These are phyloP conservation scores for Strix aluco DNA, from an alignment of 2,113 vertebrate genomes.

Conservation along the genomic window DNA sequence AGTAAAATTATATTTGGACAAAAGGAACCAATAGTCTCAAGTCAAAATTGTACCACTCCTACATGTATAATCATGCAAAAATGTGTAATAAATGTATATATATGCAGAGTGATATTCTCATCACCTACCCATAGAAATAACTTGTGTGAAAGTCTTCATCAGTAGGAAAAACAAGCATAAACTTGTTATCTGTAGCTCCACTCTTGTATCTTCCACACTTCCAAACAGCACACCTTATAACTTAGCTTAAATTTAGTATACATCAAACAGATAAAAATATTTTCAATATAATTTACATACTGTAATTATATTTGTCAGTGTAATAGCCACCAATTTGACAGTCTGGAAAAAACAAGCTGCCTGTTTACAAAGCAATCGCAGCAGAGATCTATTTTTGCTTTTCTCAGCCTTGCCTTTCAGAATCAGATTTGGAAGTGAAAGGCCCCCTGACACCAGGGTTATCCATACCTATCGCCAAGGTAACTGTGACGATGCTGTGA, in stretches of 20 bases:
- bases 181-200: constrained; percentile 84
- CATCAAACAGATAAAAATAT: constrained; percentile 74
- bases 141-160: constrained; percentile 86
- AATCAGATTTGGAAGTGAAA: background rate
- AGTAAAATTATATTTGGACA: constrained; percentile 9
- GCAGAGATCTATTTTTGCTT: background rate
- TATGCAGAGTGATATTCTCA: constrained; percentile 82
- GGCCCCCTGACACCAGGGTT: background rate
- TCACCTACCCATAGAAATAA: constrained; percentile 86
- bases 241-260: constrained; percentile 80
- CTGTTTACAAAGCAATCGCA: constrained; percentile 29
- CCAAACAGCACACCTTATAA: constrained; percentile 81
- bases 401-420: constrained; percentile 37
- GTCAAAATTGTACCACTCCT: constrained; percentile 85
- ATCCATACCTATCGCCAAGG: background rate
- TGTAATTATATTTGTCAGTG: constrained; percentile 45
- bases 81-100: constrained; percentile 74
- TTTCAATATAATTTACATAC: constrained; percentile 63
- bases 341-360: background rate
- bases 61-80: constrained; percentile 84
- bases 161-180: constrained; percentile 83
- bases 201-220: constrained; percentile 86
- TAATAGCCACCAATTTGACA: constrained; percentile 28
- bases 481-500: background rate
- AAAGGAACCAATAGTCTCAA: constrained; percentile 68